These are phyloP conservation scores for Hydractinia echinata DNA, from an alignment of 30 jellyfish, hydroid and myxozoan genomes.

Conservation along the genomic window DNA sequence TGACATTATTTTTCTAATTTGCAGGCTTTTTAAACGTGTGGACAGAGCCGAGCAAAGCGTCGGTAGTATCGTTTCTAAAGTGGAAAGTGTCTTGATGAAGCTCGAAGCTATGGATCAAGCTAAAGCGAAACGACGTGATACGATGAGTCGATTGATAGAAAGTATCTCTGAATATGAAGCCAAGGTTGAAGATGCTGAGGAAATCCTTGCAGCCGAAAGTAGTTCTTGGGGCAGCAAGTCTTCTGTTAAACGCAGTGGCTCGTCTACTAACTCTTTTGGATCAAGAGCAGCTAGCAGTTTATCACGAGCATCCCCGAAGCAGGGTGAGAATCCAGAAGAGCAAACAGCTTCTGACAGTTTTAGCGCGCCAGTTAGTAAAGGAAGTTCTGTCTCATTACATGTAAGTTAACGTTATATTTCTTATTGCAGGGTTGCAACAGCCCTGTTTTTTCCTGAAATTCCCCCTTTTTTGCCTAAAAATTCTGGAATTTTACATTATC, in stretches of 20 bases:
- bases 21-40: conserved; percentile 86
- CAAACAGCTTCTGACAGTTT: too few relatives aligned
- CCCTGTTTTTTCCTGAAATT: too few relatives aligned
- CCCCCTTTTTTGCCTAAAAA: too few relatives aligned
- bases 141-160: conserved; percentile 83
- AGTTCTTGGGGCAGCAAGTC: not conserved
- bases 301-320: not conserved
- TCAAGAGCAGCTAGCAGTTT: not conserved
- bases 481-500: too few relatives aligned
- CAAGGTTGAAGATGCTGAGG: not conserved
- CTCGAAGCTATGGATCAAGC: conserved; percentile 94
- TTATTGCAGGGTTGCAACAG: too few relatives aligned
- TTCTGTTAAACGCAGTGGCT: not conserved
- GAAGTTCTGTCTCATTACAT: too few relatives aligned
- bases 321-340: too few relatives aligned
- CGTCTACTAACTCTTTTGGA: not conserved
- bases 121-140: conserved; percentile 74
- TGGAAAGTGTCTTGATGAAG: conserved; percentile 73
- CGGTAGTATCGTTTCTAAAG: conserved; percentile 85
- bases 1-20: not conserved
- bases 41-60: conserved; percentile 90
- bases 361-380: too few relatives aligned
- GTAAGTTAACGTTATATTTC: too few relatives aligned
- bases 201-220: conserved; percentile 1
- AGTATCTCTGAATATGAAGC: conserved; percentile 79